Base-by-base conservation (phyloP, 2,797 vertebrate genomes). In the Glossophaga mutica region DNA sequence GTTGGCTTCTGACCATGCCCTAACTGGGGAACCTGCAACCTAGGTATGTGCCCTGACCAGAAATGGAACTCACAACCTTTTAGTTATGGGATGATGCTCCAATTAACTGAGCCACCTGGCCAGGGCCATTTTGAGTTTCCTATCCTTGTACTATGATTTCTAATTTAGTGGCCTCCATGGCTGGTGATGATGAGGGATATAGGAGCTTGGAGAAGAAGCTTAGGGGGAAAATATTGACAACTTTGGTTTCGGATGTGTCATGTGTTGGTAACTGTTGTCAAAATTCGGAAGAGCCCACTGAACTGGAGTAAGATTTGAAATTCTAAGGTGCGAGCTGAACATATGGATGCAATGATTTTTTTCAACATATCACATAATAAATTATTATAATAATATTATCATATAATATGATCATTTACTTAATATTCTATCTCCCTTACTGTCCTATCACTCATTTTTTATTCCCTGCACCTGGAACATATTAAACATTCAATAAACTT, bases 401-500 rank as follows among this genome's bases (percentile, higher is more conserved):
- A 59, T 59, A 67, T 24, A 77, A 65, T 76, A 21, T 71, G 12
- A 82, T 50, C 3, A 91, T 90, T 74, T 86, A 9, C 34, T 93
- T 82, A 76, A 79, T 3, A 84, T 11, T 34, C 14, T 42, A 6
- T 77, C 32, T 85, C 12, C 34, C 46, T 68, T 90, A 59, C 62
- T 67, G 34, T 57, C 39, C 42, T 65, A 68, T 65, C 37, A 48
- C 70, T 83, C 12, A 62, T 74, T 8, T 79, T 84, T 92, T 89
- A 90, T 65, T 62, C 26, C 42, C 11, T 90, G 29, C 1, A 87
- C 15, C 10, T 74, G 42, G 44, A 6, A 70, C 19, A 21, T 68
- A 94, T 62, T 92, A 89, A 94, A 68, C n/a, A 88, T 6, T 83
- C 71, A 83, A 50, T 55, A 82, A 26, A 86, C 42, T 76, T 91